These are phyloP conservation scores for Nebria brevicollis DNA, from an alignment of 2,888 invertebrate species.

Conservation along the genomic window DNA sequence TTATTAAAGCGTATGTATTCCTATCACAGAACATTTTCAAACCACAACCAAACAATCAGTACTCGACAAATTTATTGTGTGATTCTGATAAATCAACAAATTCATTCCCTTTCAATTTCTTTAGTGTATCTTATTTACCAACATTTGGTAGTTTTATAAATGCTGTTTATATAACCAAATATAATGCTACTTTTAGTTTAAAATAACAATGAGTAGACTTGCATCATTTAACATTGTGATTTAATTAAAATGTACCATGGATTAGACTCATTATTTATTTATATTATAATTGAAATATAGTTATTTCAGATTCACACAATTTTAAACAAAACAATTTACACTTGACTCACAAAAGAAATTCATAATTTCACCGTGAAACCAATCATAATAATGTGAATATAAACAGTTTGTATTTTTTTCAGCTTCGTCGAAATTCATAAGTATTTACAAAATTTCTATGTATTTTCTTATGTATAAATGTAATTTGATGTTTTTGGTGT, in stretches of 20 bases:
- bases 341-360: not conserved
- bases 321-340: not conserved
- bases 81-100: not conserved
- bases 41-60: not conserved
- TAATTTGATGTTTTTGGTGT: slow-evolving; percentile 23
- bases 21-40: not conserved
- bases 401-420: slow-evolving; percentile 22
- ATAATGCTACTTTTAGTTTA: too few relatives aligned
- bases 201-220: too few relatives aligned
- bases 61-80: not conserved
- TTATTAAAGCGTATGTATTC: slow-evolving; percentile 95
- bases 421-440: slow-evolving; percentile 31
- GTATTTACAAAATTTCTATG: slow-evolving; percentile 15
- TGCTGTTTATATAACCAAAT: too few relatives aligned
- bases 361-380: not conserved
- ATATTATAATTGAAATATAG: not conserved
- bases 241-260: too few relatives aligned
- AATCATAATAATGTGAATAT: not conserved
- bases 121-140: too few relatives aligned
- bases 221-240: too few relatives aligned
- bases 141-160: too few relatives aligned
- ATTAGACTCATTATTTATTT: too few relatives aligned
- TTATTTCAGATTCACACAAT: not conserved
- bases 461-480: slow-evolving; percentile 27
- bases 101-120: too few relatives aligned